Percentiles rank a stretch among this genome's conserved stretches.
Evolutionary conservation across 1,140 invertebrate genomes (phyloP).

Genomic region (Macrosteles quadrilineatus): DNA sequence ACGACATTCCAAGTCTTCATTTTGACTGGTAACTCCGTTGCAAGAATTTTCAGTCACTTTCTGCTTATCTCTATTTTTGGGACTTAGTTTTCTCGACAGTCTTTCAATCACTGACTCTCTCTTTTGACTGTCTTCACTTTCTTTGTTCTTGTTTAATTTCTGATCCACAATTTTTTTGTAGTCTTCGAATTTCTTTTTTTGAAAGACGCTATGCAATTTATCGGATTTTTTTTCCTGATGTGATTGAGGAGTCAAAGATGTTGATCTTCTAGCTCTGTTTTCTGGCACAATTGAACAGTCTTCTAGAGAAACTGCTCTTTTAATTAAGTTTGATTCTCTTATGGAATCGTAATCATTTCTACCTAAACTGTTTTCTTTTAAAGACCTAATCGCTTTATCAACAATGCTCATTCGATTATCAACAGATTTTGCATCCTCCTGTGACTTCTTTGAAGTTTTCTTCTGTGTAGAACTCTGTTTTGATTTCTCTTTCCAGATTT

Average conservation of each 20-base stretch:
- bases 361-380: conserved; percentile 56
- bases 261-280: conserved; percentile 6
- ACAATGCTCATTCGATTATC: conserved; percentile 41
- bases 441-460: conserved; percentile 2
- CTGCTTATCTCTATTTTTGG: conserved; percentile 13
- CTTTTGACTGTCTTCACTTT: conserved; percentile 9
- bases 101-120: conserved; percentile 12
- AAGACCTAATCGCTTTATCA: conserved; percentile 41
- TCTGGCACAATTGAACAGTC: conserved; percentile 54
- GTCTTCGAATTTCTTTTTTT: conserved; percentile 27
- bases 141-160: conserved; percentile 24
- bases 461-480: conserved; percentile 44
- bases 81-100: conserved; percentile 24
- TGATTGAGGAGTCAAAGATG: conserved; percentile 16
- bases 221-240: conserved; percentile 9
- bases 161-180: conserved; percentile 34
- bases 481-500: conserved; percentile 51
- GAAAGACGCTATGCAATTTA: conserved; percentile 2
- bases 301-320: conserved; percentile 66
- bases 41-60: neutral
- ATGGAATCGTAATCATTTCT: conserved; percentile 26
- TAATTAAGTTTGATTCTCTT: conserved; percentile 62
- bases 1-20: neutral
- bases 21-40: neutral
- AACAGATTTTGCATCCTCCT: conserved; percentile 38